Percentiles rank a stretch among this genome's conserved stretches.
Evolutionary conservation across 2,113 vertebrate species (phyloP).

Genomic region (Sinosuthora webbiana): DNA sequence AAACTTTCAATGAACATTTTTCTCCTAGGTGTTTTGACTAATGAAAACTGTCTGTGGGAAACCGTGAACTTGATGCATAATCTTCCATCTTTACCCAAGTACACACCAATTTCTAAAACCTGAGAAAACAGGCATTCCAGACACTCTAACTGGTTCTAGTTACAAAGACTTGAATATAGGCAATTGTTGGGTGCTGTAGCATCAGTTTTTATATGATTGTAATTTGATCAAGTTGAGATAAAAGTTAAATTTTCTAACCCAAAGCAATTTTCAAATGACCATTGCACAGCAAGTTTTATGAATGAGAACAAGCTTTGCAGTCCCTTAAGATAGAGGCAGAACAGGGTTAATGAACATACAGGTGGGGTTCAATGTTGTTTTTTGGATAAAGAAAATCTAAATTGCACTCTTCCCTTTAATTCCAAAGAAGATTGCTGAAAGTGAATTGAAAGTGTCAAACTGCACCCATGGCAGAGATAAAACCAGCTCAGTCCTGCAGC

Average conservation of each 20-base stretch:
- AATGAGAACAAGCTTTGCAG: background rate
- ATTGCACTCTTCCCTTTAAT: background rate
- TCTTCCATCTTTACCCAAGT: background rate
- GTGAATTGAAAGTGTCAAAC: rapidly evolving
- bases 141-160: background rate
- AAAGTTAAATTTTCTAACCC: background rate
- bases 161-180: background rate
- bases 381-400: background rate
- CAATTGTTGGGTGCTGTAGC: background rate
- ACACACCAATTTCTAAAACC: background rate
- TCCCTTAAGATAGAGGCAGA: background rate
- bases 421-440: background rate
- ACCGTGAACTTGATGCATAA: background rate
- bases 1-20: background rate
- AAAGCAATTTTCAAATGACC: background rate
- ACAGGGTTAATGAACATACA: background rate
- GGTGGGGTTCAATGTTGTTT: background rate
- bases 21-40: background rate
- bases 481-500: background rate
- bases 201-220: background rate
- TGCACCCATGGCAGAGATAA: background rate
- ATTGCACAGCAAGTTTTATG: background rate
- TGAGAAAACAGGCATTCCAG: background rate
- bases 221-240: background rate
- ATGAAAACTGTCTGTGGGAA: background rate